A percentile compares a stretch with the other conserved stretches of the same genome.
These are phyloP conservation scores for Metacarcinus magister DNA, from an alignment of 2,888 invertebrate species.

Conservation along the genomic window DNA sequence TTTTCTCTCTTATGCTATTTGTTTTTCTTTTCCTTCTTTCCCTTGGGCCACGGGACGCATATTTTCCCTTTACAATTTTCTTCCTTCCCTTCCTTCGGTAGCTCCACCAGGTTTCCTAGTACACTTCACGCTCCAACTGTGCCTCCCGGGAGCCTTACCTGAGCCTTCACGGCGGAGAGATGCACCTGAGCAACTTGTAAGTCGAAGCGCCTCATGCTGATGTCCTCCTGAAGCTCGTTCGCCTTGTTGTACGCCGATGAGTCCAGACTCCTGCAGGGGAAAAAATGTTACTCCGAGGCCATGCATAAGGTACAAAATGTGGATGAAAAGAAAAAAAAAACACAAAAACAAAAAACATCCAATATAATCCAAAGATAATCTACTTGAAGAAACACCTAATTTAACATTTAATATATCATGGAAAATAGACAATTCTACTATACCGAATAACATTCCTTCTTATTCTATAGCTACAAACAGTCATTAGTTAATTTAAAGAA, in stretches of 20 bases:
- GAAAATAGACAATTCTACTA: no score
- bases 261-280: constrained; percentile 88
- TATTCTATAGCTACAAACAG: no score
- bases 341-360: background rate
- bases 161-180: constrained; percentile 94
- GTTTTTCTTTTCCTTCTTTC: background rate
- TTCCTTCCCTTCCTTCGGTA: background rate
- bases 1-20: no score
- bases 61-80: background rate
- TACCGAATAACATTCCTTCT: no score
- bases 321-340: background rate
- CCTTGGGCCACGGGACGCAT: background rate
- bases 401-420: no score
- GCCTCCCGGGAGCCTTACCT: constrained; percentile 87
- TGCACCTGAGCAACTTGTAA: constrained; percentile 95
- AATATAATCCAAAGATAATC: no score
- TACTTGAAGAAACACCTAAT: no score
- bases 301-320: background rate
- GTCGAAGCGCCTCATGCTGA: constrained; percentile 97
- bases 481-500: no score
- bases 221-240: constrained; percentile 97
- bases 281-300: background rate
- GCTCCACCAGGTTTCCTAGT: no score
- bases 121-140: background rate
- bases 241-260: constrained; percentile 95